Evolutionary conservation across 2,888 invertebrate species (phyloP).

Genomic region (Chloroclysta siterata): DNA sequence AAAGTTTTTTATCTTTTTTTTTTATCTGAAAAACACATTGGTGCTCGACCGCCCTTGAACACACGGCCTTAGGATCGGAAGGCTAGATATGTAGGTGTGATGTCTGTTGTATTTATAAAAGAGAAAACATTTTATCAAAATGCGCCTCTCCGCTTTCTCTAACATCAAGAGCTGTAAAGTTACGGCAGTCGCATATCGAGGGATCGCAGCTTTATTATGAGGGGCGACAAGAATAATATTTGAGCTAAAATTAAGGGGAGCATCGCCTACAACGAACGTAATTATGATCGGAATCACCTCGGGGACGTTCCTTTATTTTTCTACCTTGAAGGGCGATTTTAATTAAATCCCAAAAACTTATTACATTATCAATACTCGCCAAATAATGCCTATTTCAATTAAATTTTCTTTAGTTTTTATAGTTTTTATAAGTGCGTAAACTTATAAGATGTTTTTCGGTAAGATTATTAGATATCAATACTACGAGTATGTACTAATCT

Average conservation of each 20-base stretch:
- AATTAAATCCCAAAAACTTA: slow-evolving; percentile 18
- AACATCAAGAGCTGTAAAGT: neutral
- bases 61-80: too few species aligned
- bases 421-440: too few species aligned
- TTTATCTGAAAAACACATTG: too few species aligned
- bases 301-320: slow-evolving; percentile 31
- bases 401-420: neutral
- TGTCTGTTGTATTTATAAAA: too few species aligned
- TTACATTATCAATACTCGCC: slow-evolving; percentile 15
- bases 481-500: too few species aligned
- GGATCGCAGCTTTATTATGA: neutral
- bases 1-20: too few species aligned
- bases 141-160: neutral
- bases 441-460: neutral
- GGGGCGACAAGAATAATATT: slow-evolving; percentile 37
- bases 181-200: neutral
- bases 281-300: slow-evolving; percentile 34
- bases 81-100: too few species aligned
- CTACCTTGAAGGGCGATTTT: slow-evolving; percentile 23
- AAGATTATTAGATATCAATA: too few species aligned
- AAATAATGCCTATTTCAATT: neutral
- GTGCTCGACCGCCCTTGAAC: too few species aligned
- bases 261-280: slow-evolving; percentile 35
- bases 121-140: neutral
- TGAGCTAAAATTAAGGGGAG: slow-evolving; percentile 37